Percentiles rank a stretch among this genome's conserved stretches.
Conservation (phyloP, 2,888 invertebrate species). For the Nephrotoma flavescens region DNA sequence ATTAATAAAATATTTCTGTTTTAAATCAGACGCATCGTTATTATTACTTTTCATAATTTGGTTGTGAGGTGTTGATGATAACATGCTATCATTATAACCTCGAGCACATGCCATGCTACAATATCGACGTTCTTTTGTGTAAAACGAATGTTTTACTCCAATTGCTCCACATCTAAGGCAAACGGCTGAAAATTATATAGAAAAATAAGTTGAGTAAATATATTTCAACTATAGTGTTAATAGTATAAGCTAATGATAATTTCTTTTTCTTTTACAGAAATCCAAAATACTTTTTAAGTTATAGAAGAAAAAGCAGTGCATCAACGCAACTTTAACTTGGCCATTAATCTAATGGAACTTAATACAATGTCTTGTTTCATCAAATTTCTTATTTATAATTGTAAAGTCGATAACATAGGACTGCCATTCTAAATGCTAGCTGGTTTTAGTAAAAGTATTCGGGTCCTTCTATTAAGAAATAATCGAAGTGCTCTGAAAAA, state of each 20-base stretch:
- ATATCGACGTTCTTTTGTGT: slow-evolving; percentile 65
- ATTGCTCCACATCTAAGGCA: slow-evolving; percentile 75
- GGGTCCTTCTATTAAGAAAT: too few relatives aligned
- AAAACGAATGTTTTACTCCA: slow-evolving; percentile 75
- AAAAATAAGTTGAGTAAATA: neutral
- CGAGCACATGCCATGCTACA: slow-evolving; percentile 70
- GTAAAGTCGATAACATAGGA: too few relatives aligned
- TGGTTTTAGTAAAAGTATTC: too few relatives aligned
- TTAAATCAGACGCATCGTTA: slow-evolving; percentile 10
- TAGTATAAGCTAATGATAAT: neutral
- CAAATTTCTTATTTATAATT: too few relatives aligned
- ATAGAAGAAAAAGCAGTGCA: neutral
- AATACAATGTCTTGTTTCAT: too few relatives aligned
- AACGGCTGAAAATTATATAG: slow-evolving; percentile 41
- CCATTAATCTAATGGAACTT: too few relatives aligned
- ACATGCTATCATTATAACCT: slow-evolving; percentile 29
- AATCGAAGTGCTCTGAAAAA: too few relatives aligned
- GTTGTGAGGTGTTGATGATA: slow-evolving; percentile 24
- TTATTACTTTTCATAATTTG: slow-evolving; percentile 5
- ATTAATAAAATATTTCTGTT: slow-evolving; percentile 1
- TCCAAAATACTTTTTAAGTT: neutral
- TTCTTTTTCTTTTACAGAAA: neutral
- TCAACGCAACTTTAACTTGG: neutral
- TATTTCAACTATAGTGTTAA: neutral
- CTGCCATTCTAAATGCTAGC: too few relatives aligned